These are phyloP conservation scores for Ectemnius lituratus DNA, from an alignment of 2,888 invertebrate genomes.

Conservation along the genomic window DNA sequence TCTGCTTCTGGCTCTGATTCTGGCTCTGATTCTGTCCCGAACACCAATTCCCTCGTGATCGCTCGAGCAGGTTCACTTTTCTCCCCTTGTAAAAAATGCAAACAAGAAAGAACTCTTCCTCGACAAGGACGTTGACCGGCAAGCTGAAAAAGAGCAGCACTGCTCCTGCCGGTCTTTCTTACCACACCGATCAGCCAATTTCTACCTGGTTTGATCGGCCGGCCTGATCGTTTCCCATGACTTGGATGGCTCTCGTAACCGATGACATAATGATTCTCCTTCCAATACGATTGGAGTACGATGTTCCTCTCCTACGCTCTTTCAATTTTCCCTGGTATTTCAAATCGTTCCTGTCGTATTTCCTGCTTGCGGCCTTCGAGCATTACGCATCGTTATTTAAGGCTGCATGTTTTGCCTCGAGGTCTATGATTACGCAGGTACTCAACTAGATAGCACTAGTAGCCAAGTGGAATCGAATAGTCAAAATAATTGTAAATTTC, in stretches of 20 bases:
- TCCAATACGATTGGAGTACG: background rate
- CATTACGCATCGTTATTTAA: slow-evolving; percentile 6
- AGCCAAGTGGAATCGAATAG: too few species aligned
- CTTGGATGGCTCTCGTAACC: background rate
- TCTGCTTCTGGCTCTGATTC: too few species aligned
- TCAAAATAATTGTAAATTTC: too few species aligned
- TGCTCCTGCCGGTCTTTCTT: too few species aligned
- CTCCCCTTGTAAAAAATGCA: too few species aligned
- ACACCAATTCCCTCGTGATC: too few species aligned
- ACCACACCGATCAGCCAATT: background rate
- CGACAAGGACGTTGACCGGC: too few species aligned
- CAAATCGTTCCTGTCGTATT: background rate
- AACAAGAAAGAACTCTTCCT: too few species aligned
- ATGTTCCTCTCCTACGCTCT: background rate
- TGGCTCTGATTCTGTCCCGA: too few species aligned
- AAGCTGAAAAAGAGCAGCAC: too few species aligned
- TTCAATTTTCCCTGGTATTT: background rate
- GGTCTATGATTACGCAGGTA: background rate
- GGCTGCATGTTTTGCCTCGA: background rate
- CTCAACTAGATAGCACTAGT: too few species aligned
- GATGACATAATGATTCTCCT: slow-evolving; percentile 1
- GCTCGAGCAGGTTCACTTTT: too few species aligned
- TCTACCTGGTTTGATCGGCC: background rate
- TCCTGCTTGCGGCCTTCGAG: background rate
- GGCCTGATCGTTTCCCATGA: background rate